These are phyloP conservation scores for Eubasilissa splendida DNA, from an alignment of 2,888 invertebrate species.

Conservation along the genomic window DNA sequence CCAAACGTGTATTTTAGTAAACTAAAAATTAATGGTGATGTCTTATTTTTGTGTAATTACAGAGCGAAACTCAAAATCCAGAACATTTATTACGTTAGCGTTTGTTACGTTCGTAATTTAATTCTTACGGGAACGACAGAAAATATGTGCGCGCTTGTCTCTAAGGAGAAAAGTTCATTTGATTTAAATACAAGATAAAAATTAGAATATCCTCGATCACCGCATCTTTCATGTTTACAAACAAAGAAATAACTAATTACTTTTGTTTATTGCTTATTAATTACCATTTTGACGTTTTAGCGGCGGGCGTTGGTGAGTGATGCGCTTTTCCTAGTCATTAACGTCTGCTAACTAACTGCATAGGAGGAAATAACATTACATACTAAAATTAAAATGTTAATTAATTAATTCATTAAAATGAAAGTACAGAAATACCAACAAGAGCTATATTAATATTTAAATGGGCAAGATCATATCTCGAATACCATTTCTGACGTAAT, in stretches of 20 bases:
- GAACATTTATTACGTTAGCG: conserved; percentile 9
- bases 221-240: conserved; percentile 4
- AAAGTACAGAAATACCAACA: too few relatives aligned
- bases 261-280: conserved; percentile 32
- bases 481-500: too few relatives aligned
- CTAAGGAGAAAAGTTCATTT: background rate
- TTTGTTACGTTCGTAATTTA: background rate
- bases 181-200: conserved; percentile 17
- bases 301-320: conserved; percentile 6
- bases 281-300: background rate
- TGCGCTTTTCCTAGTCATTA: conserved; percentile 28
- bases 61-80: conserved; percentile 19
- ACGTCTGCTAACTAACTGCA: background rate
- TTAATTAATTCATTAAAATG: too few relatives aligned
- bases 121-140: background rate
- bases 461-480: too few relatives aligned
- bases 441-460: too few relatives aligned
- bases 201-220: conserved; percentile 22
- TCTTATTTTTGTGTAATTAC: conserved; percentile 23
- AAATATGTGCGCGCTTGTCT: background rate
- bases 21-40: conserved; percentile 25
- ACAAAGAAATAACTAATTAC: conserved; percentile 10
- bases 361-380: background rate
- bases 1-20: background rate
- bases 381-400: conserved; percentile 7